Evolutionary conservation across 2,113 vertebrate genomes (phyloP).

Genomic region (Plectropomus leopardus): DNA sequence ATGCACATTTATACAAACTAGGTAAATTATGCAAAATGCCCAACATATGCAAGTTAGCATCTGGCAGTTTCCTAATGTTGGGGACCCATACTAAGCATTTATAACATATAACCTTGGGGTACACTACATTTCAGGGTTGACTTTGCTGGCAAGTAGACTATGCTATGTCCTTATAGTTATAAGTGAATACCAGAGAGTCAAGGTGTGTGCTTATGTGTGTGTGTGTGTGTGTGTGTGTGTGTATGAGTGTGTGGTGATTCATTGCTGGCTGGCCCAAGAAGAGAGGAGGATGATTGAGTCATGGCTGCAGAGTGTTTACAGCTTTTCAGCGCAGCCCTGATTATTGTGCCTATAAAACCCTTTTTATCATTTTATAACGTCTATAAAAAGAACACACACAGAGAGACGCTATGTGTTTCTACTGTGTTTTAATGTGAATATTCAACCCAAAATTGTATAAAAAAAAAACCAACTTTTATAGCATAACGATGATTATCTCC

Average conservation of each 20-base stretch:
- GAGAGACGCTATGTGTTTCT: slow-evolving; percentile 1
- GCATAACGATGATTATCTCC: slow-evolving; percentile 11
- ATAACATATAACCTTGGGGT: too few species aligned
- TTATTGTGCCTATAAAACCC: slow-evolving; percentile 67
- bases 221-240: slow-evolving; percentile 8
- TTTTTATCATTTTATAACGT: slow-evolving; percentile 58
- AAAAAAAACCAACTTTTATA: slow-evolving; percentile 5
- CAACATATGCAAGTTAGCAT: too few species aligned
- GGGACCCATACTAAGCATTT: too few species aligned
- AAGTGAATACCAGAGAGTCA: background rate
- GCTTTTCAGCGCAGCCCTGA: slow-evolving; percentile 48
- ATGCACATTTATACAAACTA: too few species aligned
- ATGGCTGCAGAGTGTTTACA: slow-evolving; percentile 58
- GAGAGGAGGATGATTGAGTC: slow-evolving; percentile 61
- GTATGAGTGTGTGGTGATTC: slow-evolving; percentile 40
- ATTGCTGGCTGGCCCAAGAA: slow-evolving; percentile 41
- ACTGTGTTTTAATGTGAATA: background rate
- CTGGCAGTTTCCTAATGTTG: too few species aligned
- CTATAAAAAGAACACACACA: slow-evolving; percentile 60
- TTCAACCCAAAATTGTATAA: background rate
- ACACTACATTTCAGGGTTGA: too few species aligned
- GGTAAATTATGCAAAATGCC: too few species aligned
- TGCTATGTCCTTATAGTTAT: background rate
- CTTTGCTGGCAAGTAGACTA: too few species aligned
- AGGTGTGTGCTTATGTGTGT: slow-evolving; percentile 1